Evolutionary conservation across 2,113 vertebrate species (phyloP).

Genomic region (Varanus komodoensis): DNA sequence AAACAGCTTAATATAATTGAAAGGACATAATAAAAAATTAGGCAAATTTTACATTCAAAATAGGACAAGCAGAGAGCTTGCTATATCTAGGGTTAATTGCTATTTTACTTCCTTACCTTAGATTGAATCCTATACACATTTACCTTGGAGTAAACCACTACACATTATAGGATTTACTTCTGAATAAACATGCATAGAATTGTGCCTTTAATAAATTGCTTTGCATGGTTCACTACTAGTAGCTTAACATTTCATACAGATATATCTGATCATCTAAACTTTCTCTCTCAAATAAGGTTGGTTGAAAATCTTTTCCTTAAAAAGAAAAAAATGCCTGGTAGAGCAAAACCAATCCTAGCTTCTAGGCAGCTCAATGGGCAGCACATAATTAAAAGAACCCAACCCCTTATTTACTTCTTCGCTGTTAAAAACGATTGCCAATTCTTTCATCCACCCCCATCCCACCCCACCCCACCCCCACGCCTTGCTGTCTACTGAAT

Average conservation of each 20-base stretch:
- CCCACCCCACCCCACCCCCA: background rate
- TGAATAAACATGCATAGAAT: background rate
- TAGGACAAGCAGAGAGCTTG: background rate
- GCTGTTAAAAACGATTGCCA: background rate
- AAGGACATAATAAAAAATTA: background rate
- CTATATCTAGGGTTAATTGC: conserved; percentile 41
- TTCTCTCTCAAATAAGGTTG: conserved; percentile 49
- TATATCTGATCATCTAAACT: conserved; percentile 40
- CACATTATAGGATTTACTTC: background rate
- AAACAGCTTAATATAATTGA: conserved; percentile 20
- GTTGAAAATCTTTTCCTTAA: background rate
- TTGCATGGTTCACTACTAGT: conserved; percentile 55
- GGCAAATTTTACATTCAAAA: conserved; percentile 47
- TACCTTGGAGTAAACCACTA: background rate
- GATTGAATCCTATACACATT: background rate
- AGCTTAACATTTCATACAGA: conserved; percentile 46
- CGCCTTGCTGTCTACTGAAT: background rate
- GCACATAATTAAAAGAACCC: background rate
- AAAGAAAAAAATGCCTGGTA: conserved; percentile 21
- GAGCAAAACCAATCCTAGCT: background rate
- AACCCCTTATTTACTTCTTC: background rate
- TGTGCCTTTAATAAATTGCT: conserved; percentile 48
- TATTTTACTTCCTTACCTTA: conserved; percentile 31
- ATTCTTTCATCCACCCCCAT: background rate
- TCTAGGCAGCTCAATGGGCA: background rate